Evolutionary conservation across 2,113 vertebrate genomes (phyloP).

Genomic region (Cairina moschata): DNA sequence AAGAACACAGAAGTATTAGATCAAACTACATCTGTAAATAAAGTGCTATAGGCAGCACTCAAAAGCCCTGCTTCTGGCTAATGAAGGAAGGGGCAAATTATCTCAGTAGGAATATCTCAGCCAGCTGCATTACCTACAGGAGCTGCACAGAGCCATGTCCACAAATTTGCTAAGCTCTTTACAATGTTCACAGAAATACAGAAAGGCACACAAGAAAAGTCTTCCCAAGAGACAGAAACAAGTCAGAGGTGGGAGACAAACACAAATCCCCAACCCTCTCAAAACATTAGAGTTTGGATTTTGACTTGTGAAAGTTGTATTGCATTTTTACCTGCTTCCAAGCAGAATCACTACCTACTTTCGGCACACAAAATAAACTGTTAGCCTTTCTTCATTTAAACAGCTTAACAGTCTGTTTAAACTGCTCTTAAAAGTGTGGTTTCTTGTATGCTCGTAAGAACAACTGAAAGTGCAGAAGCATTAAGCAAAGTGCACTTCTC

Average conservation of each 20-base stretch:
- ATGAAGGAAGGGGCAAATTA: not conserved
- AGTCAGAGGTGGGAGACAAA: not conserved
- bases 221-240: not conserved
- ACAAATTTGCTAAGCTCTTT: not conserved
- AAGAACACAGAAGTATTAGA: not conserved
- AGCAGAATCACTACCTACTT: not conserved
- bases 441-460: too few relatives aligned
- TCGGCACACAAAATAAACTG: not conserved
- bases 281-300: not conserved
- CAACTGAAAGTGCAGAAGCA: not conserved
- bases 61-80: not conserved
- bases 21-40: not conserved
- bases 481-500: not conserved
- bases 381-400: not conserved
- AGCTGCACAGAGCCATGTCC: not conserved
- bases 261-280: too few relatives aligned
- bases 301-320: not conserved
- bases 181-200: not conserved
- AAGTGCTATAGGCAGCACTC: fast-evolving
- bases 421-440: not conserved
- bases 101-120: not conserved
- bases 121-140: too few relatives aligned
- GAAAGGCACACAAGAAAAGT: not conserved
- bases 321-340: not conserved
- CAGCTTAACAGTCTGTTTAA: not conserved